A percentile compares a stretch with the other conserved stretches of the same genome.
These are phyloP conservation scores for Incurvaria masculella DNA, from an alignment of 2,888 invertebrate species.

Conservation along the genomic window DNA sequence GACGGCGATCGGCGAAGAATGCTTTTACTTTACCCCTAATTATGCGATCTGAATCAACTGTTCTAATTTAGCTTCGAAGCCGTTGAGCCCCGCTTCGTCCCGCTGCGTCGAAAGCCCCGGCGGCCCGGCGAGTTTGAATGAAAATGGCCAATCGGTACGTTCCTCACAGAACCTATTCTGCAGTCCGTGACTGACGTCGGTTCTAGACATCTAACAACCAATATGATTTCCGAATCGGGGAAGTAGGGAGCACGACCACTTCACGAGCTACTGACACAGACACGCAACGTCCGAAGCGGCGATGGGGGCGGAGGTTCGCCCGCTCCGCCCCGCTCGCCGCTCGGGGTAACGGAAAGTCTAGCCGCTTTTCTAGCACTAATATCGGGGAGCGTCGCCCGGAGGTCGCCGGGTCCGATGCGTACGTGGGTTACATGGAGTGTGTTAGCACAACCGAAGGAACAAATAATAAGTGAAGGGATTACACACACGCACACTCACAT, in stretches of 20 bases:
- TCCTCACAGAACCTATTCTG: slow-evolving; percentile 59
- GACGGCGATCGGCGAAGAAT: too few species aligned
- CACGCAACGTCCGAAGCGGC: slow-evolving; percentile 33
- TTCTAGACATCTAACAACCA: slow-evolving; percentile 54
- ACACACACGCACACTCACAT: slow-evolving; percentile 50
- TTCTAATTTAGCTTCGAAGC: too few species aligned
- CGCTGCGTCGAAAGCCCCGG: background rate
- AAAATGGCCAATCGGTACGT: slow-evolving; percentile 52
- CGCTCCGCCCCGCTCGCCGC: background rate
- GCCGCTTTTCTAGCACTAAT: slow-evolving; percentile 56
- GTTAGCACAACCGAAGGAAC: slow-evolving; percentile 1
- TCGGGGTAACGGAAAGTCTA: slow-evolving; percentile 8
- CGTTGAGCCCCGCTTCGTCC: too few species aligned
- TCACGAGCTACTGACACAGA: slow-evolving; percentile 53
- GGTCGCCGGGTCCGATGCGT: slow-evolving; percentile 21
- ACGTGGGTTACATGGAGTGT: background rate
- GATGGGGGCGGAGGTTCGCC: slow-evolving; percentile 23
- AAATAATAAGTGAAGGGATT: background rate
- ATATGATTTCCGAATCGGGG: slow-evolving; percentile 49
- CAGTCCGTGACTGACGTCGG: slow-evolving; percentile 42
- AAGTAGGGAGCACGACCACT: slow-evolving; percentile 49
- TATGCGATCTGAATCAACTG: too few species aligned
- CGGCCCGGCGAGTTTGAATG: slow-evolving; percentile 23
- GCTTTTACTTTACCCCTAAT: too few species aligned
- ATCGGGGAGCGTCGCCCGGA: slow-evolving; percentile 30